These are phyloP conservation scores for Trachelipus rathkii DNA, from an alignment of 1,140 invertebrate species.

Conservation along the genomic window DNA sequence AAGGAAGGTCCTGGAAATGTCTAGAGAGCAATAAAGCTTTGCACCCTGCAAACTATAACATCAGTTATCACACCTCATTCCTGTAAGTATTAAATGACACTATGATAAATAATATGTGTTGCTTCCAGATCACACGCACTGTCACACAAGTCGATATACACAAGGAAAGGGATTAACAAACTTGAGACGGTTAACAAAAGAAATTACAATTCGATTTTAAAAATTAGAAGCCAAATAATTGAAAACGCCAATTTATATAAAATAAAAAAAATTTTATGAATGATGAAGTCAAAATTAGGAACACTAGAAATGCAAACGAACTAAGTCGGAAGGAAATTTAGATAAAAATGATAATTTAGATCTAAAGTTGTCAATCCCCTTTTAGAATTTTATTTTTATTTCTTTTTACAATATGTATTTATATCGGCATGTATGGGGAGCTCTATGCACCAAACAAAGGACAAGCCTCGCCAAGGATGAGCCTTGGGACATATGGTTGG, in stretches of 20 bases:
- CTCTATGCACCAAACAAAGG: constrained; percentile 46
- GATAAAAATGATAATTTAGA: too few species aligned
- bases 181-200: neutral
- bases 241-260: too few species aligned
- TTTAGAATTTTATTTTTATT: neutral
- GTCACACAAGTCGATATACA: constrained; percentile 3
- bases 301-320: too few species aligned
- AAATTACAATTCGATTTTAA: too few species aligned
- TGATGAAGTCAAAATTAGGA: too few species aligned
- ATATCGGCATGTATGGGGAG: constrained; percentile 18
- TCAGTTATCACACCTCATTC: constrained; percentile 36
- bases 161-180: neutral
- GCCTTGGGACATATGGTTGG: constrained; percentile 46
- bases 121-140: constrained; percentile 1
- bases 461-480: constrained; percentile 41
- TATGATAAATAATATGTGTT: constrained; percentile 6
- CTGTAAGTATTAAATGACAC: constrained; percentile 28
- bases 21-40: constrained; percentile 44
- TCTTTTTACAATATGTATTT: constrained; percentile 2
- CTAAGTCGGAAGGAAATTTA: too few species aligned
- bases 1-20: constrained; percentile 40
- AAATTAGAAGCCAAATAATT: too few species aligned
- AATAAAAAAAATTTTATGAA: too few species aligned
- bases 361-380: constrained; percentile 1
- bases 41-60: constrained; percentile 43